phyloP scores from a whole-genome alignment of 1,140 invertebrate genomes.

The Tetramorium alpestre region DNA sequence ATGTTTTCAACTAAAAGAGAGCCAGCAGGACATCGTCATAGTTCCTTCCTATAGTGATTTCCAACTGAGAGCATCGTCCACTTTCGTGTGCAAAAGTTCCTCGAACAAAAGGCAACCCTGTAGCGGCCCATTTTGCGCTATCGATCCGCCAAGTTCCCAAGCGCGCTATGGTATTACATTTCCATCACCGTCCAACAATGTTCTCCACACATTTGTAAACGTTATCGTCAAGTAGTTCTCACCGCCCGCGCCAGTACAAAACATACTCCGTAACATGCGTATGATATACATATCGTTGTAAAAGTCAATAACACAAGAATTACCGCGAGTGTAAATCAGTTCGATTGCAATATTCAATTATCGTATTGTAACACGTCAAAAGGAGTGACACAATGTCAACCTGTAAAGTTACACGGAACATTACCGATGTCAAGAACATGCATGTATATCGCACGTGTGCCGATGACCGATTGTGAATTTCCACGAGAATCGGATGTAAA shows the following conservation, averaged over 20 bases:
- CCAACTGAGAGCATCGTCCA: slow-evolving; percentile 25
- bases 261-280: slow-evolving; percentile 1
- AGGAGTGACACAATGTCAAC: slow-evolving; percentile 3
- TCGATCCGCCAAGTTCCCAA: slow-evolving; percentile 42
- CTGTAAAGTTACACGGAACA: slow-evolving; percentile 19
- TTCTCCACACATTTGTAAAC: slow-evolving; percentile 34
- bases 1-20: background rate
- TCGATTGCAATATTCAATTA: background rate
- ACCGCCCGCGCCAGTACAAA: background rate
- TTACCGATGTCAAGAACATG: slow-evolving; percentile 40
- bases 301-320: slow-evolving; percentile 18
- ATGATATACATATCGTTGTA: background rate
- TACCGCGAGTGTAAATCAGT: slow-evolving; percentile 8
- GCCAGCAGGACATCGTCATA: background rate
- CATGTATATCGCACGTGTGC: background rate
- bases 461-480: background rate
- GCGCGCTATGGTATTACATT: slow-evolving; percentile 29
- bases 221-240: slow-evolving; percentile 44
- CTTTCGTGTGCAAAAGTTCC: slow-evolving; percentile 43
- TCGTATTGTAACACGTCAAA: background rate
- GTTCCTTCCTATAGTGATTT: background rate
- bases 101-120: slow-evolving; percentile 39
- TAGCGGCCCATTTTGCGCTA: slow-evolving; percentile 42
- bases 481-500: background rate
- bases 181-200: slow-evolving; percentile 56